Evolutionary conservation across 2,888 invertebrate genomes (phyloP).

Genomic region (Eretmocerus hayati): DNA sequence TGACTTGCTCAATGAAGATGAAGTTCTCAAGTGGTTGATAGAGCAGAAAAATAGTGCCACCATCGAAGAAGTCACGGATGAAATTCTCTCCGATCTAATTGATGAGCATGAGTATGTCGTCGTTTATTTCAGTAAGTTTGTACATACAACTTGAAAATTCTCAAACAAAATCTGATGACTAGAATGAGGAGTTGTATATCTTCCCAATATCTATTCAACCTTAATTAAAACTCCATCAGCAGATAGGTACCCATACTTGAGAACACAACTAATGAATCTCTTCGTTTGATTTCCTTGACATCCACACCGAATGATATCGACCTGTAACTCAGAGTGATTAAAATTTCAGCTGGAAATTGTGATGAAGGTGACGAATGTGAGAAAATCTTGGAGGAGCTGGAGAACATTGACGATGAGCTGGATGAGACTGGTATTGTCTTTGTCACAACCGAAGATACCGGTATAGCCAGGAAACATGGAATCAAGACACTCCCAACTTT

Average conservation of each 20-base stretch:
- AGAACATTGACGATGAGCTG: slow-evolving; percentile 87
- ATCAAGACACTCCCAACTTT: slow-evolving; percentile 79
- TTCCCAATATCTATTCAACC: not conserved
- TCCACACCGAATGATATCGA: too few relatives aligned
- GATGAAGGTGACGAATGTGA: slow-evolving; percentile 85
- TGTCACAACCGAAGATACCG: slow-evolving; percentile 82
- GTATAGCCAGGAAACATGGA: slow-evolving; percentile 74
- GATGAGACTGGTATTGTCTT: slow-evolving; percentile 91
- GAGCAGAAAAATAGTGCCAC: slow-evolving; percentile 85
- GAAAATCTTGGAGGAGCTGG: slow-evolving; percentile 74
- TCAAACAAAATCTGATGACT: too few relatives aligned
- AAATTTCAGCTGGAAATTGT: slow-evolving; percentile 68
- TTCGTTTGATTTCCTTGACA: not conserved
- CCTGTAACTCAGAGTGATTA: too few relatives aligned
- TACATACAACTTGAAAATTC: too few relatives aligned
- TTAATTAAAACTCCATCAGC: not conserved
- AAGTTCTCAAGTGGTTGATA: slow-evolving; percentile 82
- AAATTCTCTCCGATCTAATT: slow-evolving; percentile 76
- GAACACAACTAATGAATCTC: not conserved
- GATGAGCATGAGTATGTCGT: slow-evolving; percentile 89
- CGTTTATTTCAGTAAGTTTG: slow-evolving; percentile 80
- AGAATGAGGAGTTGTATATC: not conserved
- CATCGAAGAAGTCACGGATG: slow-evolving; percentile 90
- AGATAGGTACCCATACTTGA: not conserved
- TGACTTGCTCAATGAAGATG: slow-evolving; percentile 84